phyloP scores from a whole-genome alignment of 1,140 invertebrate species.

The Drosophila bifasciata region DNA sequence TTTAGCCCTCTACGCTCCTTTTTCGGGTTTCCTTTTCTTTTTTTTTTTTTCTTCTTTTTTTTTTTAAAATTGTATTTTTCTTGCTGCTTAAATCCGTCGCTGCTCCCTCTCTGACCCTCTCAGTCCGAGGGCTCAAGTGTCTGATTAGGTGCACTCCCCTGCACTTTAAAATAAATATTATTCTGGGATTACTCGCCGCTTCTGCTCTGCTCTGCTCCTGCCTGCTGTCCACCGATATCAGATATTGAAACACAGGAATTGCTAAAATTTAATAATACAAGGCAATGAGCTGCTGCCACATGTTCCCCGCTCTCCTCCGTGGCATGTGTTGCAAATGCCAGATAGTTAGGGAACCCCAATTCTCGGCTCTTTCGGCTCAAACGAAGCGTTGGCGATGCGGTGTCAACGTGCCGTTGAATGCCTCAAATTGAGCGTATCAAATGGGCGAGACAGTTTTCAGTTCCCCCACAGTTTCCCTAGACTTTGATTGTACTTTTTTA shows the following conservation, averaged over 20 bases:
- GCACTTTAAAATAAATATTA: constrained; percentile 81
- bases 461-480: background rate
- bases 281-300: constrained; percentile 67
- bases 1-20: constrained; percentile 23
- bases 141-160: constrained; percentile 76
- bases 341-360: background rate
- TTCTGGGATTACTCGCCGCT: constrained; percentile 70
- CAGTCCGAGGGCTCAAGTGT: constrained; percentile 55
- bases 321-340: constrained; percentile 49
- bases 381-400: constrained; percentile 24
- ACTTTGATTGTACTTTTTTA: constrained; percentile 7
- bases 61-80: constrained; percentile 69
- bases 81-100: constrained; percentile 78
- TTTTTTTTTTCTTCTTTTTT: constrained; percentile 49
- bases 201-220: constrained; percentile 20
- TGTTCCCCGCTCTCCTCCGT: constrained; percentile 31
- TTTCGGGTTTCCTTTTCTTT: constrained; percentile 5
- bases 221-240: constrained; percentile 13
- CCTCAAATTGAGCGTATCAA: constrained; percentile 74
- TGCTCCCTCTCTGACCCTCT: constrained; percentile 20
- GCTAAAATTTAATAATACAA: constrained; percentile 61
- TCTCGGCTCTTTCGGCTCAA: constrained; percentile 15
- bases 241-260: constrained; percentile 40
- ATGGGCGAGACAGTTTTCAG: constrained; percentile 40
- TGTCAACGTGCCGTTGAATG: constrained; percentile 64